Percentiles rank a stretch among this genome's conserved stretches.
phyloP scores from a whole-genome alignment of 2,113 vertebrate species.

The Leptocoma aspasia region DNA sequence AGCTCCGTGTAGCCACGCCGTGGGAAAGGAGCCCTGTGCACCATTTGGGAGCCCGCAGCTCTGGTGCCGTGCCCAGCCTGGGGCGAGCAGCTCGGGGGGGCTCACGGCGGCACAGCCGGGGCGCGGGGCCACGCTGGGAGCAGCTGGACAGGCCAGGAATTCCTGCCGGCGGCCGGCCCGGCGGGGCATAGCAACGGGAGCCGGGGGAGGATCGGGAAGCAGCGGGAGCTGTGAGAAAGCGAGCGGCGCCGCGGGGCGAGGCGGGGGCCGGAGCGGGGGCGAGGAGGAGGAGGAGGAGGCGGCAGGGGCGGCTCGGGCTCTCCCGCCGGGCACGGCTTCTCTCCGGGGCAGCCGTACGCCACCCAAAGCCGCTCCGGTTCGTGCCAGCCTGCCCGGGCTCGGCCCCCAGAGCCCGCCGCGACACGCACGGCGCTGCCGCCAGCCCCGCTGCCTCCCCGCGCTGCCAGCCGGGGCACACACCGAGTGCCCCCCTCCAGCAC shows the following conservation, averaged over 20 bases:
- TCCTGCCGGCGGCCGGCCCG: constrained; percentile 5
- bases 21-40: not conserved
- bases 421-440: not conserved
- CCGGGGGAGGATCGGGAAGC: not conserved
- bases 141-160: constrained; percentile 20
- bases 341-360: not conserved
- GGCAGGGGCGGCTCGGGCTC: not conserved
- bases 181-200: constrained; percentile 42
- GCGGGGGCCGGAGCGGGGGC: not conserved
- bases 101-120: not conserved
- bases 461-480: not conserved
- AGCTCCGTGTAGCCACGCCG: not conserved
- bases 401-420: not conserved
- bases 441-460: not conserved
- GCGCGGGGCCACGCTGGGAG: not conserved
- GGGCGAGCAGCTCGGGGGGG: not conserved
- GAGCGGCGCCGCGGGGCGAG: not conserved
- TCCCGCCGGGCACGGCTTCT: not conserved
- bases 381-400: not conserved
- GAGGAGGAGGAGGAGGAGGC: not conserved
- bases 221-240: constrained; percentile 55
- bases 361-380: not conserved
- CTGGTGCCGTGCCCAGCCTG: not conserved
- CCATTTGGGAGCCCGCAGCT: not conserved
- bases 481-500: not conserved